Percentiles rank a stretch among this genome's conserved stretches.
These are phyloP conservation scores for Lagodon rhomboides DNA, from an alignment of 2,797 vertebrate genomes.

Conservation along the genomic window DNA sequence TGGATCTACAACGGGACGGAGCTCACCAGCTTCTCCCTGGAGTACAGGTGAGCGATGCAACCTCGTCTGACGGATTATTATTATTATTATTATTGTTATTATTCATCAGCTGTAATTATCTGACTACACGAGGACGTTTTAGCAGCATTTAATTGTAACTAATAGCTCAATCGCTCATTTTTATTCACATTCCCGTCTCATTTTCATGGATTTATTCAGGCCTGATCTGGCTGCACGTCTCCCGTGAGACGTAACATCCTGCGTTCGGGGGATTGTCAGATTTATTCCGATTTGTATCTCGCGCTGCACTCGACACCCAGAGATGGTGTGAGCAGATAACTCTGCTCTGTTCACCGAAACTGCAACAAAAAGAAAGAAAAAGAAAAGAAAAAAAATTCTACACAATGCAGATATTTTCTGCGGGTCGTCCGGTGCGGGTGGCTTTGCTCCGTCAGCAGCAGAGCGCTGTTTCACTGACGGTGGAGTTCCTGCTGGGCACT, in stretches of 20 bases:
- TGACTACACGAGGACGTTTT: slow-evolving; percentile 70
- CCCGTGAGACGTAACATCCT: slow-evolving; percentile 78
- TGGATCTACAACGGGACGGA: slow-evolving; percentile 95
- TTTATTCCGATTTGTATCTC: slow-evolving; percentile 75
- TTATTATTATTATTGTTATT: slow-evolving; percentile 20
- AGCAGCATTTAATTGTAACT: slow-evolving; percentile 79
- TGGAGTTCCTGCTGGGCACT: slow-evolving; percentile 43
- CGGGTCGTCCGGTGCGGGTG: slow-evolving; percentile 47
- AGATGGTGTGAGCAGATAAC: slow-evolving; percentile 67
- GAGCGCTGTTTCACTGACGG: slow-evolving; percentile 57
- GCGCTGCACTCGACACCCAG: slow-evolving; percentile 59
- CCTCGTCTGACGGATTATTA: background rate
- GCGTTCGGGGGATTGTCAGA: slow-evolving; percentile 79
- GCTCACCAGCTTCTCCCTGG: slow-evolving; percentile 96
- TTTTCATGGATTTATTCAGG: slow-evolving; percentile 84
- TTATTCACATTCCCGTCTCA: slow-evolving; percentile 76
- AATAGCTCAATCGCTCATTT: slow-evolving; percentile 82
- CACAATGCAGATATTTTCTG: slow-evolving; percentile 61
- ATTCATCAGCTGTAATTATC: slow-evolving; percentile 71
- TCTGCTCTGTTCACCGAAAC: slow-evolving; percentile 52
- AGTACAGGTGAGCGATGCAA: slow-evolving; percentile 90
- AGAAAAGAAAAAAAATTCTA: background rate
- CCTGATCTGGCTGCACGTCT: slow-evolving; percentile 71
- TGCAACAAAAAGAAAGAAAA: slow-evolving; percentile 45
- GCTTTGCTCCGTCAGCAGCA: slow-evolving; percentile 56